Conservation (phyloP, 2,888 invertebrate species). For the Clistopyga incitator region DNA sequence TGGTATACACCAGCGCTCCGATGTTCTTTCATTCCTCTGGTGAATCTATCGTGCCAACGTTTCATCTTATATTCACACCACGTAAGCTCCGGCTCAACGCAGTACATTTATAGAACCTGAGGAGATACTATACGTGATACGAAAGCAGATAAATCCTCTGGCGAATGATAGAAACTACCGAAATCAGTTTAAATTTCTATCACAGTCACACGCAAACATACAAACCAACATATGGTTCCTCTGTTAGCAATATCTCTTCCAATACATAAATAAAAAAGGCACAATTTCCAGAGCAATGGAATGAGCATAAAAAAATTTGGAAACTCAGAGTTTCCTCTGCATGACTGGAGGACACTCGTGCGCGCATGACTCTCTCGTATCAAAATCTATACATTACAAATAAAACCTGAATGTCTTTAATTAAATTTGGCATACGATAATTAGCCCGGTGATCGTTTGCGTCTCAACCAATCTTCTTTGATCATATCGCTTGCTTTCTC, state of each 20-base stretch:
- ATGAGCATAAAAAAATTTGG: not conserved
- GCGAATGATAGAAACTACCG: not conserved
- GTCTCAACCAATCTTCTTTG: constrained; percentile 90
- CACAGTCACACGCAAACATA: constrained; percentile 4
- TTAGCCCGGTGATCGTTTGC: constrained; percentile 54
- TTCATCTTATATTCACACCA: constrained; percentile 11
- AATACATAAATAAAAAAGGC: not conserved
- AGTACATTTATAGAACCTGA: not conserved
- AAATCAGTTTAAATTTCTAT: not conserved
- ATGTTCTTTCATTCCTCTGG: not conserved
- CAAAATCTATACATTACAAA: constrained; percentile 11
- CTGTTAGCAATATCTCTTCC: not conserved
- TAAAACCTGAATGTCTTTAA: not conserved
- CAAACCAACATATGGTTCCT: not conserved
- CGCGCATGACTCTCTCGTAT: constrained; percentile 12
- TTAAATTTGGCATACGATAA: constrained; percentile 20
- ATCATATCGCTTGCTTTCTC: constrained; percentile 96
- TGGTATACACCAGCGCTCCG: not conserved
- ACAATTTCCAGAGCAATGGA: constrained; percentile 1
- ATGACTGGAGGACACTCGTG: constrained; percentile 34
- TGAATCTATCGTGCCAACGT: constrained; percentile 1
- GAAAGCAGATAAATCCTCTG: not conserved
- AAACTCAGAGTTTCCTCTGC: constrained; percentile 8
- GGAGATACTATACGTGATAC: not conserved
- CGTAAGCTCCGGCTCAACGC: constrained; percentile 2